Conservation (phyloP, 2,797 vertebrate genomes). For the Mormyrops boulengeri region DNA sequence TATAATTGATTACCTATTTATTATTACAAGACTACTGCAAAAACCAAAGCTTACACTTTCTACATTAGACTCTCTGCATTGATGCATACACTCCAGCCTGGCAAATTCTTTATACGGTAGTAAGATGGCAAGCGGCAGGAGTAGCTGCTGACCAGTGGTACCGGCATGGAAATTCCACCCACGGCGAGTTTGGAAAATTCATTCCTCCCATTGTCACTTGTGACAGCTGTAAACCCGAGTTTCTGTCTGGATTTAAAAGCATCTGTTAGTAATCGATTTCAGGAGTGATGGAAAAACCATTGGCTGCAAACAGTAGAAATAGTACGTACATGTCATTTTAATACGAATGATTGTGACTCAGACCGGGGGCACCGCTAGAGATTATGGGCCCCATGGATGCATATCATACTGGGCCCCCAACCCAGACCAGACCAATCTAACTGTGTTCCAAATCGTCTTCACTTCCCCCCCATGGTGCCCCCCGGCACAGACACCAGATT, state of each 20-base stretch:
- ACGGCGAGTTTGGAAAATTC: too few relatives aligned
- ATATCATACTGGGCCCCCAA: neutral
- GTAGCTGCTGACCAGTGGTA: too few relatives aligned
- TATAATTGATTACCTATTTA: neutral
- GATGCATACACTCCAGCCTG: too few relatives aligned
- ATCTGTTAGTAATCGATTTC: neutral
- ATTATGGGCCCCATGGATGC: neutral
- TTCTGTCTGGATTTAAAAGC: neutral
- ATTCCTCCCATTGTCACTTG: too few relatives aligned
- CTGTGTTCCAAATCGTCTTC: neutral
- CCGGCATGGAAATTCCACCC: too few relatives aligned
- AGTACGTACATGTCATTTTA: neutral
- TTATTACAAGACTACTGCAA: neutral
- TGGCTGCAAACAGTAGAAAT: neutral
- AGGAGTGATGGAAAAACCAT: neutral
- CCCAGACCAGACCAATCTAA: neutral
- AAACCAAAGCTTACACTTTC: too few relatives aligned
- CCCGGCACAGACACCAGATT: neutral
- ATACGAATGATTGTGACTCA: neutral
- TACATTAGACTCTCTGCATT: too few relatives aligned
- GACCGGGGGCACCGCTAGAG: too few relatives aligned
- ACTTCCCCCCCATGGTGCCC: neutral
- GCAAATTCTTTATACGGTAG: too few relatives aligned
- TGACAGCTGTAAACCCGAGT: too few relatives aligned
- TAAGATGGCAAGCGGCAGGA: too few relatives aligned